phyloP scores from a whole-genome alignment of 1,140 invertebrate genomes.

The Varroa destructor region DNA sequence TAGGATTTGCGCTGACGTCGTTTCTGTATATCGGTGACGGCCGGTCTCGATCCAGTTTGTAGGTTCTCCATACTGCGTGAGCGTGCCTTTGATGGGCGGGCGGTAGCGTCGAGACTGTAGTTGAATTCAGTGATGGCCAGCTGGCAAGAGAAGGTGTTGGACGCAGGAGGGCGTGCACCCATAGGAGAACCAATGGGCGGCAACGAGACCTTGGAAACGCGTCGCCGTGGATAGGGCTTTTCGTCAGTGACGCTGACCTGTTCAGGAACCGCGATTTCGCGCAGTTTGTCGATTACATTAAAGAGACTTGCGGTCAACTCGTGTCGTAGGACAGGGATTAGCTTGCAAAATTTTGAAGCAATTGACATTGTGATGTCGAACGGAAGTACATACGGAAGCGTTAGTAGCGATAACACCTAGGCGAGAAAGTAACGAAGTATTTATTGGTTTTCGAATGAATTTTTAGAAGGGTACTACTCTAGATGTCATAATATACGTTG shows the following conservation, averaged over 20 bases:
- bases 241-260: no score
- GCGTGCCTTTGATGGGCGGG: background rate
- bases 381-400: slow-evolving; percentile 67
- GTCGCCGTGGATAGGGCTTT: background rate
- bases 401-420: slow-evolving; percentile 55
- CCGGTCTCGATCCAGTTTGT: background rate
- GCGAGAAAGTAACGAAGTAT: no score
- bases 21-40: background rate
- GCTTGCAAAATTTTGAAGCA: slow-evolving; percentile 30
- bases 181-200: background rate
- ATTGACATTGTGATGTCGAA: slow-evolving; percentile 55
- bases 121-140: slow-evolving; percentile 54
- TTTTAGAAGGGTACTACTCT: no score
- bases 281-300: slow-evolving; percentile 28
- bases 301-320: slow-evolving; percentile 31
- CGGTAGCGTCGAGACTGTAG: slow-evolving; percentile 41
- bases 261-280: background rate
- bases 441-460: no score
- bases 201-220: slow-evolving; percentile 15
- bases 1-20: slow-evolving; percentile 29
- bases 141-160: slow-evolving; percentile 47
- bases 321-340: background rate
- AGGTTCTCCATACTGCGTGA: background rate
- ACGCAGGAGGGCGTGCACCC: background rate
- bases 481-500: no score